Conservation (phyloP, 2,113 vertebrate species). For the Hydrochoerus hydrochaeris region DNA sequence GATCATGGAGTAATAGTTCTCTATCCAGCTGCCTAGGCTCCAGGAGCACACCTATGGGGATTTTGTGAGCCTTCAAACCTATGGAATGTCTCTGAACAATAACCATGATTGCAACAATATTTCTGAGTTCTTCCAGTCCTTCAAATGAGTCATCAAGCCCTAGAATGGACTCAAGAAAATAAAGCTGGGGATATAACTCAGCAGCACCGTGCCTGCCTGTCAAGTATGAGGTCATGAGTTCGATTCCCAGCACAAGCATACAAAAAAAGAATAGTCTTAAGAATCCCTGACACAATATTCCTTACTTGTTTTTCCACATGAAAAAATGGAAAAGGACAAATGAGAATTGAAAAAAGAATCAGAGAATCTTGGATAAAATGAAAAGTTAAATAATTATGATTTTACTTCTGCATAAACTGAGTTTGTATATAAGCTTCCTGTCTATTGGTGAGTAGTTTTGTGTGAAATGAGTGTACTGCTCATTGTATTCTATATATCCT, state of each 20-base stretch:
- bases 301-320: not conserved
- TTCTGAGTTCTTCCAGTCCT: not conserved
- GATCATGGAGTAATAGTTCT: not conserved
- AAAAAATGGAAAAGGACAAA: not conserved
- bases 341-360: not conserved
- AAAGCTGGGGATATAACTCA: too few species aligned
- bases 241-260: too few species aligned
- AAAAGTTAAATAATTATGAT: not conserved
- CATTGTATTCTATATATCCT: not conserved
- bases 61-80: not conserved
- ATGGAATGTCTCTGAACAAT: not conserved
- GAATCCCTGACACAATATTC: not conserved
- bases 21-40: not conserved
- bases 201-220: too few species aligned
- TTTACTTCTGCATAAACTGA: not conserved
- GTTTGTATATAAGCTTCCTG: not conserved
- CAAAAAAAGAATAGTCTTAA: not conserved
- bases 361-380: not conserved
- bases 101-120: not conserved
- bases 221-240: too few species aligned
- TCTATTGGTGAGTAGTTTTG: not conserved
- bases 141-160: not conserved
- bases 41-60: not conserved
- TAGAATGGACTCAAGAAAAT: not conserved
- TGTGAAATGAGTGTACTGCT: not conserved